A percentile compares a stretch with the other conserved stretches of the same genome.
phyloP scores from a whole-genome alignment of 1,140 invertebrate genomes.

The Drosophila kurseongensis region DNA sequence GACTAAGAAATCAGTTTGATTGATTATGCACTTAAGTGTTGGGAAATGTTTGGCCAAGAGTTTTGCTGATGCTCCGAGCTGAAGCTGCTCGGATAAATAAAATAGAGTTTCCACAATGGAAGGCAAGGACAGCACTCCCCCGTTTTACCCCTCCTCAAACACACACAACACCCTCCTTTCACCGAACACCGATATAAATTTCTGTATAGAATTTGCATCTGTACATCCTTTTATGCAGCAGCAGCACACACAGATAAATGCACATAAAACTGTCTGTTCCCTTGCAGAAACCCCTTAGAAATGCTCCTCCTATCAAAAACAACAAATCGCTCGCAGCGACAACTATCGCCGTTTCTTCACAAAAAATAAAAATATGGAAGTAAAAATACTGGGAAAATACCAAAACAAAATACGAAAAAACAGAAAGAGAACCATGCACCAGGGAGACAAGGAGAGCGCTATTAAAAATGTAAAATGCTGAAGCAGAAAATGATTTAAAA shows the following conservation, averaged over 20 bases:
- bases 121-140: slow-evolving; percentile 14
- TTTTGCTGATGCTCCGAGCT: slow-evolving; percentile 30
- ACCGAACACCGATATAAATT: slow-evolving; percentile 12
- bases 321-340: slow-evolving; percentile 76
- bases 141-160: neutral
- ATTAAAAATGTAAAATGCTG: slow-evolving; percentile 71
- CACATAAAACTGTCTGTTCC: slow-evolving; percentile 67
- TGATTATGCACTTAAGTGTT: slow-evolving; percentile 82
- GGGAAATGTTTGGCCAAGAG: slow-evolving; percentile 50
- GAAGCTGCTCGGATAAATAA: slow-evolving; percentile 61
- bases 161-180: neutral
- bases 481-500: slow-evolving; percentile 79
- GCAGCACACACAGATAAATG: slow-evolving; percentile 52
- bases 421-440: neutral
- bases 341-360: slow-evolving; percentile 44
- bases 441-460: neutral
- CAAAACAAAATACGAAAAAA: slow-evolving; percentile 39
- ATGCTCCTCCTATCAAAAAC: slow-evolving; percentile 12
- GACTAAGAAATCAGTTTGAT: slow-evolving; percentile 77
- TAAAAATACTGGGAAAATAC: slow-evolving; percentile 24
- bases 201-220: slow-evolving; percentile 69
- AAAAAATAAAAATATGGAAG: slow-evolving; percentile 18
- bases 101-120: slow-evolving; percentile 59
- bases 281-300: neutral
- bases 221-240: slow-evolving; percentile 71